Evolutionary conservation across 2,797 vertebrate genomes (phyloP).

Genomic region (Eulemur rubriventer): DNA sequence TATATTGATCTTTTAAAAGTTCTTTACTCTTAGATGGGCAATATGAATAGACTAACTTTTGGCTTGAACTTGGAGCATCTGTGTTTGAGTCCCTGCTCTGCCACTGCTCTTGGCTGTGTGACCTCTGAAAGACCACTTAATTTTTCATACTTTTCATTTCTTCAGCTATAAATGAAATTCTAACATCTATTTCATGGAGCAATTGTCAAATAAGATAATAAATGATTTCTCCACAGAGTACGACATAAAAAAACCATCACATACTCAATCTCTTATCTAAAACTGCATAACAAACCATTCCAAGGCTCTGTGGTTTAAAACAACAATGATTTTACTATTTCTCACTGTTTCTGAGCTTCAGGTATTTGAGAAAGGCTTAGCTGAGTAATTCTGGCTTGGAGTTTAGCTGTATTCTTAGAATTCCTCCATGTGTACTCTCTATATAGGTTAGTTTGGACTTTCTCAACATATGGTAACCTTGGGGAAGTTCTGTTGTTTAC

Average conservation of each 20-base stretch:
- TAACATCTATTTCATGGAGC: background rate
- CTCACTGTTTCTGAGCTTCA: background rate
- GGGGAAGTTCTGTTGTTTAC: background rate
- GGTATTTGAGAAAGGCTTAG: background rate
- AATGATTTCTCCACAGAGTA: background rate
- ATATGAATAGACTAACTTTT: background rate
- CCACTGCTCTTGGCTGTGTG: background rate
- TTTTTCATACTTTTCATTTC: slow-evolving; percentile 35
- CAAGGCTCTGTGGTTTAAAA: background rate
- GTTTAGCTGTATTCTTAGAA: background rate
- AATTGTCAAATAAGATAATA: background rate
- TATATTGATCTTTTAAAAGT: background rate
- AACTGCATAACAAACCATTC: background rate
- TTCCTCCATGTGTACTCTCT: background rate
- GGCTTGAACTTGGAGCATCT: background rate
- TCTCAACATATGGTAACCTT: background rate
- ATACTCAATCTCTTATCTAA: background rate
- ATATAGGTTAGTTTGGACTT: background rate
- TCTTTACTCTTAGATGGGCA: background rate
- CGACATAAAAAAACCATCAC: background rate
- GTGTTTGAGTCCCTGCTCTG: background rate
- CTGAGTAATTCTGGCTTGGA: background rate
- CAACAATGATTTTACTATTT: background rate
- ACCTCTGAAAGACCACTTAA: background rate
- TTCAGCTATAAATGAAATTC: background rate